Evolutionary conservation across 2,113 vertebrate genomes (phyloP).

Genomic region (Mirza zaza): DNA sequence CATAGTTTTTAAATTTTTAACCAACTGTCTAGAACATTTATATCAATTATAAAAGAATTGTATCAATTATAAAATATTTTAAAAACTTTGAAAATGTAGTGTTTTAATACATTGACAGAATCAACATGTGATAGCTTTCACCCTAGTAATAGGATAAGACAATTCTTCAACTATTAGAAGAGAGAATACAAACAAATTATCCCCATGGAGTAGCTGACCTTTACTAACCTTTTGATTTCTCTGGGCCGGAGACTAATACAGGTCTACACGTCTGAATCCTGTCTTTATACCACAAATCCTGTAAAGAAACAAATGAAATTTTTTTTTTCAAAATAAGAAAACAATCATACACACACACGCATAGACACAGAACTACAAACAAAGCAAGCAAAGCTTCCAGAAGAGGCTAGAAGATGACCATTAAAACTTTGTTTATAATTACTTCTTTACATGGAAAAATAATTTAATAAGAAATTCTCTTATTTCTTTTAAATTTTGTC

Average conservation of each 20-base stretch:
- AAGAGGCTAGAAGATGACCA: neutral
- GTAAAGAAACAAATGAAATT: neutral
- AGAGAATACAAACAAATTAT: neutral
- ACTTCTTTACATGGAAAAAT: neutral
- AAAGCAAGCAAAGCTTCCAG: neutral
- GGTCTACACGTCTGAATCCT: neutral
- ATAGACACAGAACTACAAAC: neutral
- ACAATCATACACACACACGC: fast-evolving
- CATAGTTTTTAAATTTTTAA: neutral
- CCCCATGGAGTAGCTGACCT: neutral
- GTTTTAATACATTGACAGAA: neutral
- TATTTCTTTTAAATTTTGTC: neutral
- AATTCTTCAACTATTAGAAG: neutral
- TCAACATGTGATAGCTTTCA: neutral
- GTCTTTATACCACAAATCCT: neutral
- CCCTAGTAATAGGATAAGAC: neutral
- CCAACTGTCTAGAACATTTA: neutral
- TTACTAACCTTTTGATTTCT: constrained; percentile 39
- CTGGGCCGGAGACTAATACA: neutral
- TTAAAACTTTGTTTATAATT: neutral
- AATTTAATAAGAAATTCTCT: neutral
- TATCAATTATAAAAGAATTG: neutral
- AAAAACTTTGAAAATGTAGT: neutral
- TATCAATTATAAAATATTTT: neutral
- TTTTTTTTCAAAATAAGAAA: neutral